phyloP scores from a whole-genome alignment of 2,113 vertebrate species.

The Elephantulus edwardii region DNA sequence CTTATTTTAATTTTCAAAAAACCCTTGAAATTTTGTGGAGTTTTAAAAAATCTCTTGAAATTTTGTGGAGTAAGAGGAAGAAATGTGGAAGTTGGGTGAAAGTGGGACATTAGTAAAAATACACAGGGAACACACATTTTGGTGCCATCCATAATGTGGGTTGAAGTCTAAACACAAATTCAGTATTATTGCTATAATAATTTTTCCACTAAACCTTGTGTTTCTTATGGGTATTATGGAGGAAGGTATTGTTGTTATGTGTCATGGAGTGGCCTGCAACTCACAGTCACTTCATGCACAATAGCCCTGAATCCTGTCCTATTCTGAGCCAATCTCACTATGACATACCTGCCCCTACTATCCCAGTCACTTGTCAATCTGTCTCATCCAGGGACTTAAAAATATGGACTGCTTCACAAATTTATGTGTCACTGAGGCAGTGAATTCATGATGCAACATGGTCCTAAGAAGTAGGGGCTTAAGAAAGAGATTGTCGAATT shows the following conservation, averaged over 20 bases:
- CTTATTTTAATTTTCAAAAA: not conserved
- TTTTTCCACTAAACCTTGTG: not conserved
- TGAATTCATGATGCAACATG: too few relatives aligned
- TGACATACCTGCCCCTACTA: too few relatives aligned
- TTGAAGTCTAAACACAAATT: not conserved
- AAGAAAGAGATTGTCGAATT: not conserved
- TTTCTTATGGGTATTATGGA: not conserved
- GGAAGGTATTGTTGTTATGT: too few relatives aligned
- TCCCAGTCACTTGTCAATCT: too few relatives aligned
- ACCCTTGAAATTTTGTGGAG: not conserved
- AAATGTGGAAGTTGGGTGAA: not conserved
- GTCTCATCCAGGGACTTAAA: too few relatives aligned
- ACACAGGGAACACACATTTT: fast-evolving
- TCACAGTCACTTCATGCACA: too few relatives aligned
- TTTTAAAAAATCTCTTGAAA: not conserved
- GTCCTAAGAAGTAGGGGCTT: not conserved
- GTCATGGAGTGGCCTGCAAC: too few relatives aligned
- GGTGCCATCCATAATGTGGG: not conserved
- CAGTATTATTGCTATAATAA: not conserved
- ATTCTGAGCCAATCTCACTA: too few relatives aligned
- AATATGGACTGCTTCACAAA: too few relatives aligned
- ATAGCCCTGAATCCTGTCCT: too few relatives aligned
- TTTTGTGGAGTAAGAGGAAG: not conserved
- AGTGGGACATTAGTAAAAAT: too few relatives aligned
- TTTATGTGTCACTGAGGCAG: too few relatives aligned